Evolutionary conservation across 2,797 vertebrate species (phyloP), one percentile per base, ranked within the genome.

Genomic region (Parauchenoglanis ngamensis): DNA sequence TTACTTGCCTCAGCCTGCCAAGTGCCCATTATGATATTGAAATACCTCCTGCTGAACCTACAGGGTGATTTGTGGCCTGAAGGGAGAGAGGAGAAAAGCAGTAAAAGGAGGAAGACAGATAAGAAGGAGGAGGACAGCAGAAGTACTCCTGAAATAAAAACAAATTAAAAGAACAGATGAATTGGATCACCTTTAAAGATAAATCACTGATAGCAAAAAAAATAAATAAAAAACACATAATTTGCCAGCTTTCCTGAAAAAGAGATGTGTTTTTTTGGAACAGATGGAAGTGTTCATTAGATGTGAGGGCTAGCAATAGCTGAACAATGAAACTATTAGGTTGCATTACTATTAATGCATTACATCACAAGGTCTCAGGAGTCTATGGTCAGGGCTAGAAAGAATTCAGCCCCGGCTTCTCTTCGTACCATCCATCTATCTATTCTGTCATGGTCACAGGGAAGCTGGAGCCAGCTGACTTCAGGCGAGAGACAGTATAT

Each of bases 1-100:
- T 56, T 70, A 57, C 83, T 81, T 85, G 82, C 78, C 56, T 87
- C 75, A 8, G 73, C 85, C 61, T 72, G 90, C 92, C 84, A 80
- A 52, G 80, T 85, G 59, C 89, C 93, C 94, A 95, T 96, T 95
- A 94, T 91, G 87, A 93, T 94, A 95, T 94, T 92, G 94, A 93
- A 94, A 92, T 88, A 86, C 91, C 90, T 89, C 91, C 89, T 87
- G 93, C 90, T 92, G 88, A 88, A 83, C 44, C 44, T 77, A 56
- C 75, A 86, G 89, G 91, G 91, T 87, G 86, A 93, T 94, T 83
- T 90, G 91, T 89, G 88, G 85, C 52, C 63, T 28, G 73, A 56
- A 86, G 35, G 15, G 56, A 77, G 70, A 49, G 72, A 78, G 75
- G 75, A 77, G 61, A 19, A 73, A 83, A 31, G 80, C 80, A 67